Conservation (phyloP, 1,140 invertebrate species). For the Lepidurus apus region DNA sequence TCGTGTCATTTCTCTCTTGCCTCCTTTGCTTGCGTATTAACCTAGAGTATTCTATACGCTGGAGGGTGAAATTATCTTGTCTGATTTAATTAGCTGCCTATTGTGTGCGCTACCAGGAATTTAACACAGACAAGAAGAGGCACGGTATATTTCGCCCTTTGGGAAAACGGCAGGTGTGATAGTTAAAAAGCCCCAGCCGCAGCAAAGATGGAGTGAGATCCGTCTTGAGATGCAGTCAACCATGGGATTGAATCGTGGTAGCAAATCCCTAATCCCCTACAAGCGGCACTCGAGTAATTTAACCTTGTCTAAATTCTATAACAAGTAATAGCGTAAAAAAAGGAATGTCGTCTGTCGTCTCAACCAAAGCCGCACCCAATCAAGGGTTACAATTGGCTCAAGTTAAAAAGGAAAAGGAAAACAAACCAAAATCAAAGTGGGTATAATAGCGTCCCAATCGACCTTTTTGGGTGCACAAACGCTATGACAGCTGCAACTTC, state of each 20-base stretch:
- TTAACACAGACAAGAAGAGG: neutral
- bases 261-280: slow-evolving; percentile 7
- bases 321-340: too few relatives aligned
- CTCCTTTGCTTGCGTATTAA: too few relatives aligned
- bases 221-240: slow-evolving; percentile 12
- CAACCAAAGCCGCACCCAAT: neutral
- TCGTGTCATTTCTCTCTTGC: too few relatives aligned
- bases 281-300: slow-evolving; percentile 2
- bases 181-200: neutral
- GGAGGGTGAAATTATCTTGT: neutral
- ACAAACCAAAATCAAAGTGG: neutral
- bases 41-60: neutral
- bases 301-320: neutral
- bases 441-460: neutral
- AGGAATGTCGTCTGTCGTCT: too few relatives aligned
- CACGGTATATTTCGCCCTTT: neutral
- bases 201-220: neutral
- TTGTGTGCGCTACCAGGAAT: slow-evolving; percentile 2
- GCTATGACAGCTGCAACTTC: slow-evolving; percentile 18
- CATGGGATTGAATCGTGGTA: slow-evolving; percentile 21
- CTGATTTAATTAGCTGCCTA: slow-evolving; percentile 17
- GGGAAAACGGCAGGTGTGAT: slow-evolving; percentile 16
- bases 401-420: neutral
- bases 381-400: neutral
- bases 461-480: too few relatives aligned